Percentiles rank a stretch among this genome's conserved stretches.
phyloP scores from a whole-genome alignment of 1,140 invertebrate genomes.

The Cardiocondyla obscurior region DNA sequence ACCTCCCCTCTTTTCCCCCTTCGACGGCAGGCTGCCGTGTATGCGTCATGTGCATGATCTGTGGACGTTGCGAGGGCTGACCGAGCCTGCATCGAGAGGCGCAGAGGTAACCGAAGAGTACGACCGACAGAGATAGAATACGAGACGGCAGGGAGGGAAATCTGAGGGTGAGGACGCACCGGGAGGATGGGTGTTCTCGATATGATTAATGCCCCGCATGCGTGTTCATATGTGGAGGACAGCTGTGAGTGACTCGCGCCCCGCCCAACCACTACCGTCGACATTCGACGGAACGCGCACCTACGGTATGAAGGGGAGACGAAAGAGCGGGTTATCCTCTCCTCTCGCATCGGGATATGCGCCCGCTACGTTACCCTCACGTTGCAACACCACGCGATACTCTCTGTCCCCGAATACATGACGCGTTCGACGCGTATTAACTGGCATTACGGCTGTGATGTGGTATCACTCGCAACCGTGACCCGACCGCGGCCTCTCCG shows the following conservation, averaged over 20 bases:
- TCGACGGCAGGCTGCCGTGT: slow-evolving; percentile 5
- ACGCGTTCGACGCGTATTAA: slow-evolving; percentile 70
- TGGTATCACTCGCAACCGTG: slow-evolving; percentile 30
- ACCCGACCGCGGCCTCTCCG: background rate
- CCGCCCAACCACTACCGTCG: slow-evolving; percentile 61
- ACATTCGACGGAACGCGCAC: slow-evolving; percentile 50
- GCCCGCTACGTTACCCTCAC: slow-evolving; percentile 21
- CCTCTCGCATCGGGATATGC: slow-evolving; percentile 4
- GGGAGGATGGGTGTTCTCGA: slow-evolving; percentile 69
- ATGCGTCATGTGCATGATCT: slow-evolving; percentile 62
- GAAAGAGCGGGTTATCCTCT: background rate
- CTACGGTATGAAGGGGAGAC: background rate
- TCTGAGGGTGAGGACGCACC: background rate
- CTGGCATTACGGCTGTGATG: slow-evolving; percentile 60
- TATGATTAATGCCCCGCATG: slow-evolving; percentile 76
- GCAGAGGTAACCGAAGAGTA: slow-evolving; percentile 9
- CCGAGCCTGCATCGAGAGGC: slow-evolving; percentile 41
- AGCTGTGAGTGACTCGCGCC: slow-evolving; percentile 75
- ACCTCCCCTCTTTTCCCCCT: background rate
- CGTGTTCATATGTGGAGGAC: slow-evolving; percentile 70
- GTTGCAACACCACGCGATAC: slow-evolving; percentile 40
- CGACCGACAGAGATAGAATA: slow-evolving; percentile 8
- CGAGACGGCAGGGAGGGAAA: background rate
- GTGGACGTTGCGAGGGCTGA: slow-evolving; percentile 31
- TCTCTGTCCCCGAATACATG: slow-evolving; percentile 30